A percentile compares a stretch with the other conserved stretches of the same genome.
These are phyloP conservation scores for Furnarius figulus DNA, from an alignment of 2,113 vertebrate genomes.

Conservation along the genomic window DNA sequence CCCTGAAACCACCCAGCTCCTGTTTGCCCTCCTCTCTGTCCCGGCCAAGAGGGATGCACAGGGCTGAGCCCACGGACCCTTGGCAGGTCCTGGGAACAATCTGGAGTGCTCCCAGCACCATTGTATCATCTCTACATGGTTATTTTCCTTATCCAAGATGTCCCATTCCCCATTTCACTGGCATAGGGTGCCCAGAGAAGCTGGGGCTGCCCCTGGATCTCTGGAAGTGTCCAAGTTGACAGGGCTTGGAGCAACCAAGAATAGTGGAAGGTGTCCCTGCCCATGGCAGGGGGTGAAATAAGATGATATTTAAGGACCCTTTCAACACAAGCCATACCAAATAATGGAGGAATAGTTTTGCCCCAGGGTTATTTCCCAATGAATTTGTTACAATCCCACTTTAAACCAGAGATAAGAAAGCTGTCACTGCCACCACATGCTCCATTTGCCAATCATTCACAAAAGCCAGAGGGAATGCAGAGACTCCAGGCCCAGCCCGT, in stretches of 20 bases:
- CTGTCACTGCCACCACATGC: not conserved
- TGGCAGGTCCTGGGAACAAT: not conserved
- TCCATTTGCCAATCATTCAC: not conserved
- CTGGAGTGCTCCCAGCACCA: not conserved
- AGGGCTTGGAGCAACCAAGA: not conserved
- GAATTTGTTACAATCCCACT: not conserved
- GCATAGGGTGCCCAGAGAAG: not conserved
- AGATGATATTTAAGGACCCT: not conserved
- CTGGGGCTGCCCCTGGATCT: not conserved
- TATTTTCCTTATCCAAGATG: not conserved
- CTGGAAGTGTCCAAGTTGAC: not conserved
- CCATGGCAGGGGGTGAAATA: not conserved
- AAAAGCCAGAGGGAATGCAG: not conserved
- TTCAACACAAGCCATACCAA: not conserved
- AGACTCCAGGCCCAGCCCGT: not conserved
- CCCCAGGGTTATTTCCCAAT: not conserved
- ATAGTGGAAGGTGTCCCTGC: not conserved
- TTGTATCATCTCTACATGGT: not conserved
- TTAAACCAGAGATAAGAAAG: not conserved
- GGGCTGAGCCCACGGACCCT: not conserved
- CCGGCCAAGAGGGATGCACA: not conserved
- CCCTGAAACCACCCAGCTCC: rapidly evolving
- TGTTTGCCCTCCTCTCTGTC: not conserved
- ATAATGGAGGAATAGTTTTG: no score
- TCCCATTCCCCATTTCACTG: not conserved